Conservation (phyloP, 2,888 invertebrate genomes). For the Timema podura region DNA sequence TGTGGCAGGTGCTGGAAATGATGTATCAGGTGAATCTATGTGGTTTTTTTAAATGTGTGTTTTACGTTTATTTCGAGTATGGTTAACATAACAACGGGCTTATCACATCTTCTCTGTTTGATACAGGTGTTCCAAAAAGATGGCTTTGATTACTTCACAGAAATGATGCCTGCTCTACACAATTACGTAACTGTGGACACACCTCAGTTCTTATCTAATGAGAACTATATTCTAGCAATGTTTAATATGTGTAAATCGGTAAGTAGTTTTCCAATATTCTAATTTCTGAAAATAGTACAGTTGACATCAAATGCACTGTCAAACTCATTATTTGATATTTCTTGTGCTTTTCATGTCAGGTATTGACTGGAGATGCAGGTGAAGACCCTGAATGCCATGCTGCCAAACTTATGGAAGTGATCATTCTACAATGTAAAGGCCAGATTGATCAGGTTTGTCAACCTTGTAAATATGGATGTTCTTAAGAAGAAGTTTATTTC, state of each 20-base stretch:
- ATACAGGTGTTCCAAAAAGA: slow-evolving; percentile 82
- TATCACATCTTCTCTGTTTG: background rate
- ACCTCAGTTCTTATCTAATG: slow-evolving; percentile 85
- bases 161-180: slow-evolving; percentile 98
- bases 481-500: too few species aligned
- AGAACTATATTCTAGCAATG: slow-evolving; percentile 83
- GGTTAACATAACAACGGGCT: background rate
- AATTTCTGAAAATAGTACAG: too few species aligned
- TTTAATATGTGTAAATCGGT: slow-evolving; percentile 93
- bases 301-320: too few species aligned
- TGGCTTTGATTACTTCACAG: slow-evolving; percentile 92
- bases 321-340: background rate
- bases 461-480: background rate
- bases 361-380: slow-evolving; percentile 65
- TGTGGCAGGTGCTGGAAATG: slow-evolving; percentile 94
- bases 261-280: slow-evolving; percentile 38
- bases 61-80: slow-evolving; percentile 19
- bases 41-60: background rate
- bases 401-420: slow-evolving; percentile 93
- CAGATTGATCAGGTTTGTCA: slow-evolving; percentile 67
- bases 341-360: slow-evolving; percentile 42
- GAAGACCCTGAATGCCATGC: slow-evolving; percentile 96
- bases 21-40: slow-evolving; percentile 60
- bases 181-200: slow-evolving; percentile 97
- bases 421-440: slow-evolving; percentile 88